These are phyloP conservation scores for Drosophila ohnishii DNA, from an alignment of 1,140 invertebrate genomes.

Conservation along the genomic window DNA sequence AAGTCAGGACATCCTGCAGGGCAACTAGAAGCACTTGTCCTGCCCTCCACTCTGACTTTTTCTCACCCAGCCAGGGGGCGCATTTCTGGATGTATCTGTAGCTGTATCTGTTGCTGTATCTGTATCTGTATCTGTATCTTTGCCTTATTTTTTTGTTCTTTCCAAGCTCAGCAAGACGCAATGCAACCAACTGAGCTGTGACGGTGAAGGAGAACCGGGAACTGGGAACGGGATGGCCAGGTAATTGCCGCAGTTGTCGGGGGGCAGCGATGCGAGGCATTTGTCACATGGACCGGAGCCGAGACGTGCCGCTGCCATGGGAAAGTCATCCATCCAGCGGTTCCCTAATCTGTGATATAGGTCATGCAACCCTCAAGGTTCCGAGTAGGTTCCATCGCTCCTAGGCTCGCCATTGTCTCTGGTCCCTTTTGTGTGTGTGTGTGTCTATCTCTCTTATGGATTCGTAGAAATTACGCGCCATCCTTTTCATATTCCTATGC, in stretches of 20 bases:
- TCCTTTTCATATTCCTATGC: conserved; percentile 22
- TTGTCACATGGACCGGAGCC: conserved; percentile 71
- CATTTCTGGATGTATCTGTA: conserved; percentile 26
- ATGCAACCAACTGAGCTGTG: conserved; percentile 74
- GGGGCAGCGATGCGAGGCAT: conserved; percentile 74
- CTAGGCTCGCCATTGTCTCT: conserved; percentile 55
- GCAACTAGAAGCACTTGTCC: conserved; percentile 59
- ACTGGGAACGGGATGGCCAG: conserved; percentile 39
- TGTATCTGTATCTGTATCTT: conserved; percentile 12
- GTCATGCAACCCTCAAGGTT: conserved; percentile 81
- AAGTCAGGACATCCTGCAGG: conserved; percentile 55
- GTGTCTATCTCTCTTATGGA: conserved; percentile 25
- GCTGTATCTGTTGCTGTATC: neutral
- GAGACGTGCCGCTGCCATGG: conserved; percentile 71
- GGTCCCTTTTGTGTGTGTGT: conserved; percentile 43
- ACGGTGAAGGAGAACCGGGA: conserved; percentile 40
- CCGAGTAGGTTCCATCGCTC: conserved; percentile 42
- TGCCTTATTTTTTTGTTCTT: conserved; percentile 5
- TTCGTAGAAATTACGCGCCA: conserved; percentile 71
- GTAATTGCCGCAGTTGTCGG: conserved; percentile 71
- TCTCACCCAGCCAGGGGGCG: conserved; percentile 45
- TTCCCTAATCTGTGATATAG: conserved; percentile 75
- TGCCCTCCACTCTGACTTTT: conserved; percentile 34
- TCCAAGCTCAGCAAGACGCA: conserved; percentile 63
- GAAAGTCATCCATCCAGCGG: conserved; percentile 58